Conservation (phyloP, 2,113 vertebrate species). For the Rhea pennata region DNA sequence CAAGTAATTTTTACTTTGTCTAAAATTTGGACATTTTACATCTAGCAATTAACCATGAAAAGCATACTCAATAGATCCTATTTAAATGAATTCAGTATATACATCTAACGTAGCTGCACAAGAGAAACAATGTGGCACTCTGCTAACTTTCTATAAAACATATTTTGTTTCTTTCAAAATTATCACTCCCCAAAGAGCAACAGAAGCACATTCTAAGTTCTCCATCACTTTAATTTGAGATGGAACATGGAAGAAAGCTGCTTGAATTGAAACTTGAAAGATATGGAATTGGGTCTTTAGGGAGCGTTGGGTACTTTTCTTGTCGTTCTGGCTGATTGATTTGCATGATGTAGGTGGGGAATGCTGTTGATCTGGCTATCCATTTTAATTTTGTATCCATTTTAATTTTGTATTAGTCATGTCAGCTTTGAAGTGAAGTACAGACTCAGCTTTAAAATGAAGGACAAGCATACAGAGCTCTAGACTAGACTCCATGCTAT, state of each 20-base stretch:
- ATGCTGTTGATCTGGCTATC: constrained; percentile 58
- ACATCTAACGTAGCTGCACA: not conserved
- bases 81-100: not conserved
- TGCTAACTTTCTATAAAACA: not conserved
- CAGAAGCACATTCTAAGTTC: constrained; percentile 37
- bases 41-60: constrained; percentile 42
- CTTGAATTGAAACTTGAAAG: constrained; percentile 52
- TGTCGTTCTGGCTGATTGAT: constrained; percentile 63
- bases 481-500: not conserved
- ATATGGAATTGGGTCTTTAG: constrained; percentile 48
- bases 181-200: constrained; percentile 35
- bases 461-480: not conserved
- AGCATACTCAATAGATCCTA: constrained; percentile 18
- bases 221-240: constrained; percentile 48
- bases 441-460: not conserved
- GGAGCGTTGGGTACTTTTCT: constrained; percentile 58
- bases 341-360: constrained; percentile 65
- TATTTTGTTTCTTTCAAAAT: constrained; percentile 22
- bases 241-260: constrained; percentile 29
- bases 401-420: constrained; percentile 45
- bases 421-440: constrained; percentile 24
- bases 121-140: not conserved
- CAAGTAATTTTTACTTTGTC: constrained; percentile 45
- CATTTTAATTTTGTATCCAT: constrained; percentile 52
- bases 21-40: constrained; percentile 49